Evolutionary conservation across 2,888 invertebrate species (phyloP), one percentile per base, ranked within the genome.

Genomic region (Drosophila parthenogenetica): DNA sequence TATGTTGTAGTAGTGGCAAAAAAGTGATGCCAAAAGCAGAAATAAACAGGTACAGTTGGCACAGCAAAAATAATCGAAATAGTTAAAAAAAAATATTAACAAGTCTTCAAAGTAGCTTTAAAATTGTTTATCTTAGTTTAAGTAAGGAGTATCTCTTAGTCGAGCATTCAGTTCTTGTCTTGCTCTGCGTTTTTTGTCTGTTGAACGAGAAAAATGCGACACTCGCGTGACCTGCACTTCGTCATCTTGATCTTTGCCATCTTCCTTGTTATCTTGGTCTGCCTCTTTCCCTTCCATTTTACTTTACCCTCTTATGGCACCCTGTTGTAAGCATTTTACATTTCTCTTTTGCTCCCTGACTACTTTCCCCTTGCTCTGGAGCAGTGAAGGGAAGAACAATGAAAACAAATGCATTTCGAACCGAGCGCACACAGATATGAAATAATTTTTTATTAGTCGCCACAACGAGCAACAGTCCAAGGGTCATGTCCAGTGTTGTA

Each of bases 391-490:
- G 54, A 69, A 69, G 75, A 87, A 87, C 87, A 82, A 82, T 82
- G 82, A 87, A 77, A 82, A 84, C 84, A 78, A 87, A 82, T 82
- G 84, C 81, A 87, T 82, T 83, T 69, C 77, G 69, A 74, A 68
- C 62, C 45, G 43, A 71, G 59, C 49, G 51, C 64, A 62, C 53
- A 69, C 57, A 84, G 80, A 81, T 75, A 87, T 87, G 82, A 82
- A 84, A 82, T 82, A 78, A 84, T 80, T 82, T 87, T 87, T 84
- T 83, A 87, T 82, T 82, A 84, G 87, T 78, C 69, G 58, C 54
- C 51, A 60, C 57, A 43, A 51, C 55, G 43, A 49, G 63, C 69
- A 58, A 29, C 55, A 63, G 70, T 54, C 46, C 53, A 29, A 57
- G 32, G 35, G 40, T 37, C 25, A 22, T n/a, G 50, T 53, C 51